Evolutionary conservation across 1,140 invertebrate species (phyloP), one percentile per base, ranked within the genome.

Genomic region (Achroia grisella): DNA sequence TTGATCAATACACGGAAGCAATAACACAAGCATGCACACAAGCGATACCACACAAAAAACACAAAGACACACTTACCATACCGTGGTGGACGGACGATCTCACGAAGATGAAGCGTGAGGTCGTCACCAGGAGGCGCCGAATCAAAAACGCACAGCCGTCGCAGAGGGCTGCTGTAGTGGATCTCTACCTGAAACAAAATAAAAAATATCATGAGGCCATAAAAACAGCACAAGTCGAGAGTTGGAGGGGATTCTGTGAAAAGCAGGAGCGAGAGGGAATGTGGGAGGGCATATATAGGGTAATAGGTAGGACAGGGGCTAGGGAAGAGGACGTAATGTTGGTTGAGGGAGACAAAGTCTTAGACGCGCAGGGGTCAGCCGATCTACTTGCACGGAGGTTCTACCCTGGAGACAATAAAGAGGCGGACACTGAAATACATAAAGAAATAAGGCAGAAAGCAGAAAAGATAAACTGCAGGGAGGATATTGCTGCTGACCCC

Each of bases 261-360:
- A 56, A 39, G 42, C 62, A 65, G 34, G 53, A 56, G 0, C 36
- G 33, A 13, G 56, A 59, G n/a, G n/a, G n/a, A n/a, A n/a, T 56
- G 8, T 53, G 52, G 52, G 44, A 47, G 1, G 50, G 47, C 0
- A 46, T 56, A 0, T 53, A 51, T 4, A 50, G 49, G 9, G 34
- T 50, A 0, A 34, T 53, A 2, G 35, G 39, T 17, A n/a, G n/a
- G n/a, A n/a, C n/a, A n/a, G n/a, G n/a, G n/a, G n/a, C n/a, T n/a
- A n/a, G n/a, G n/a, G n/a, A 28, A 27, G 56, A 64, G 10, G 56
- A 64, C n/a, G 0, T 41, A 11, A 28, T 32, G 0, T 10, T 62
- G 15, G 23, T 15, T 1, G 27, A 30, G 10, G 37, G 46, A 1
- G 52, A 41, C 0, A 28, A 12, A 4, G 9, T 1, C 1, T 30